A percentile compares a stretch with the other conserved stretches of the same genome.
Evolutionary conservation across 2,113 vertebrate genomes (phyloP).

Genomic region (Ciconia boyciana): DNA sequence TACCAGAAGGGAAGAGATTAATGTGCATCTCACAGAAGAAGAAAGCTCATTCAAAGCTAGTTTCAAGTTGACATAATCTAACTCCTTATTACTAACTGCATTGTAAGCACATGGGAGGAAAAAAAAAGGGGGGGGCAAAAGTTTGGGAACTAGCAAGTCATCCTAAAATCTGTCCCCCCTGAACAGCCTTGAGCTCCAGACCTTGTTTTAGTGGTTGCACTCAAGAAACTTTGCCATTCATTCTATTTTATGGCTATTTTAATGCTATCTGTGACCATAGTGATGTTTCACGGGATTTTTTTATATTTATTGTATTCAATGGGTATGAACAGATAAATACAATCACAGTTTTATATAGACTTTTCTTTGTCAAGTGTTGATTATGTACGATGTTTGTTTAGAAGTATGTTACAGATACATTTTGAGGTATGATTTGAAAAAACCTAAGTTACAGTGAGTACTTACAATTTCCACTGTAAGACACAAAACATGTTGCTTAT

Average conservation of each 20-base stretch:
- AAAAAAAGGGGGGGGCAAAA: not conserved
- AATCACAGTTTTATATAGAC: not conserved
- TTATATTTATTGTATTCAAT: not conserved
- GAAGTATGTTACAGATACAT: not conserved
- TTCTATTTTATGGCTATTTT: not conserved
- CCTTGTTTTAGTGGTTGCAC: not conserved
- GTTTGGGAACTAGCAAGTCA: not conserved
- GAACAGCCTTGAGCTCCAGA: not conserved
- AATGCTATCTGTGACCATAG: not conserved
- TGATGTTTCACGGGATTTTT: not conserved
- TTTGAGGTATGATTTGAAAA: not conserved
- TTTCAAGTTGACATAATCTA: not conserved
- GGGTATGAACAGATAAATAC: not conserved
- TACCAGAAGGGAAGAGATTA: not conserved
- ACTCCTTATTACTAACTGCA: not conserved
- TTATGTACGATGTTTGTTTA: not conserved
- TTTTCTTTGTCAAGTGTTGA: not conserved
- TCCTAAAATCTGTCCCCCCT: not conserved
- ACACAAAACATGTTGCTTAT: not conserved
- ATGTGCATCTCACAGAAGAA: not conserved
- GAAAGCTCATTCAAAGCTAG: not conserved
- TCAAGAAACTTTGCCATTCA: not conserved
- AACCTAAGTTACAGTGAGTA: not conserved
- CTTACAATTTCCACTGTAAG: not conserved
- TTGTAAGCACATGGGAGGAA: not conserved